Evolutionary conservation across 2,797 vertebrate genomes (phyloP), one percentile per base, ranked within the genome.

Genomic region (Poeciliopsis gracilis): DNA sequence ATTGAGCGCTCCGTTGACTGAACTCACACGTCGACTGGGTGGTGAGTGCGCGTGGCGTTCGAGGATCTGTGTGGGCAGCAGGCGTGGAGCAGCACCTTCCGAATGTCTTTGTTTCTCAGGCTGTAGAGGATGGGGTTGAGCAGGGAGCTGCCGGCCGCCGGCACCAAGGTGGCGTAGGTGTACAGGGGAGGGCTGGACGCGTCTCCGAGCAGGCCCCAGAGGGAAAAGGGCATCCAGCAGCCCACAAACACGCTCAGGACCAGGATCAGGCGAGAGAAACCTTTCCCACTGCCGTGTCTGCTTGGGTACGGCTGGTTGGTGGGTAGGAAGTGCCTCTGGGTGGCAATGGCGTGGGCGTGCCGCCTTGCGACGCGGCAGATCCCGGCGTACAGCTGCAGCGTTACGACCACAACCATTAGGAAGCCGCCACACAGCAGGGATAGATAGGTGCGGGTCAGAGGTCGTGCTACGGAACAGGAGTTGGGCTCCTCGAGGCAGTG

Each of bases 61-160:
- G 93, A 30, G 88, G 41, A 86, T 88, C 87, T 96, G 88, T 82
- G 95, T 91, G 77, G 96, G 76, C 98, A 98, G 92, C 96, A 97
- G 72, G 95, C 91, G 3, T 97, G 93, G 88, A 97, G 95, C 82
- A 99, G 94, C 79, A 97, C 97, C 74, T 95, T 97, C 91, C 97
- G 97, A 85, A 99, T 97, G 79, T 99, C 97, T 86, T 96, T 97
- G 94, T 98, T 97, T 82, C 98, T 94, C 92, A 98, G 97, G 88
- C 97, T 97, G 49, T 98, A 99, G 82, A 99, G 97, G 66, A 98
- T 82, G 0, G 98, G 98, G 87, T 99, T 99, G 82, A 99, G 94
- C 94, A 98, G 91, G 47, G 97, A 98, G 94, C 96, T 97, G 70
- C 96, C 97, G 7, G 97, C 96, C n/a, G 98, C 97, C 0, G 98